Conservation (phyloP, 2,797 vertebrate genomes). For the Simalia tracyae region DNA sequence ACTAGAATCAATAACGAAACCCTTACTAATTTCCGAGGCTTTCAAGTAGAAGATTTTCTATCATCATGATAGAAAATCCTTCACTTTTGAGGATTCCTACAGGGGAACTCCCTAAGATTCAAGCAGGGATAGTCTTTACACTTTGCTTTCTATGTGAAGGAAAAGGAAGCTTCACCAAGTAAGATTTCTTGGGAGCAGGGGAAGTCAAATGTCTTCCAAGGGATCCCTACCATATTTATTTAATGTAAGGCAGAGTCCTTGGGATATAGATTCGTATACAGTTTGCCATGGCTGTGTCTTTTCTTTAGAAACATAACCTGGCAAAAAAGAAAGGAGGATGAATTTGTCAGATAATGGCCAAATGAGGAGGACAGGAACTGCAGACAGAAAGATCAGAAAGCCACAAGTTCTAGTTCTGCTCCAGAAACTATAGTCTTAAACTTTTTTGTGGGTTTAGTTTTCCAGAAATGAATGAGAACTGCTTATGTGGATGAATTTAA, state of each 20-base stretch:
- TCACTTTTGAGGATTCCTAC: background rate
- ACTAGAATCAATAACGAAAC: background rate
- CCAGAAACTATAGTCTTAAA: background rate
- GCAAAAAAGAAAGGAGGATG: background rate
- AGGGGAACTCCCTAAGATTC: background rate
- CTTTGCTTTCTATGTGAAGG: background rate
- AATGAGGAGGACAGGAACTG: background rate
- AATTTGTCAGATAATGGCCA: background rate
- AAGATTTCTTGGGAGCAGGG: no score
- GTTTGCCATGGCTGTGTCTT: background rate
- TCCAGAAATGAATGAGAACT: background rate
- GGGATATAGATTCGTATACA: background rate
- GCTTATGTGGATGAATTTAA: background rate
- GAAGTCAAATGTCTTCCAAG: background rate
- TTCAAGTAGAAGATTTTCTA: background rate
- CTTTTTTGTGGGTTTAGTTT: background rate
- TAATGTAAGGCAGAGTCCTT: background rate
- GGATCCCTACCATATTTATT: background rate
- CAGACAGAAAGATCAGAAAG: background rate
- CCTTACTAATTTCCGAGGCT: background rate
- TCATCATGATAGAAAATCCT: background rate
- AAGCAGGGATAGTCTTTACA: background rate
- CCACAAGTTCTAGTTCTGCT: background rate
- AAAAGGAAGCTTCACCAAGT: background rate
- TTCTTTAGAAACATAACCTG: background rate